A percentile compares a stretch with the other conserved stretches of the same genome.
Conservation (phyloP, 1,140 invertebrate species). For the Arctopsyche grandis region DNA sequence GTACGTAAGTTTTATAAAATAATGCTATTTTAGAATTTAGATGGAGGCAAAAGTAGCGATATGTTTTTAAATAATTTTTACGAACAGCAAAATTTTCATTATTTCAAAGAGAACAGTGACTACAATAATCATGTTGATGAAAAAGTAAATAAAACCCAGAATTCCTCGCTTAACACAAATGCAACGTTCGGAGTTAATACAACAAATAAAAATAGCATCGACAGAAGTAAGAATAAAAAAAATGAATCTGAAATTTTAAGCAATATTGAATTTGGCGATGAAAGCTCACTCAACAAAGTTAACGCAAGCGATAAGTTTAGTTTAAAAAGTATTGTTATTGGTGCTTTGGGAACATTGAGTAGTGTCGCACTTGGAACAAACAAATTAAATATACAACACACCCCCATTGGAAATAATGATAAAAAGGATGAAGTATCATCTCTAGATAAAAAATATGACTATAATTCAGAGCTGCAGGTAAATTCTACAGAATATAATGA, state of each 20-base stretch:
- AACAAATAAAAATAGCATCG: not conserved
- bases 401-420: not conserved
- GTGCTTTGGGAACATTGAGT: not conserved
- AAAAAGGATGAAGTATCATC: not conserved
- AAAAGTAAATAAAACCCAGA: not conserved
- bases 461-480: no score
- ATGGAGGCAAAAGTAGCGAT: not conserved
- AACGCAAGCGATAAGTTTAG: not conserved
- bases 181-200: not conserved
- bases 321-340: not conserved
- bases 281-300: not conserved
- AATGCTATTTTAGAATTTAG: not conserved
- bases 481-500: no score
- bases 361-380: conserved; percentile 7
- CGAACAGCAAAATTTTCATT: not conserved
- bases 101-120: not conserved
- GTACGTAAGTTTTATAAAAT: not conserved
- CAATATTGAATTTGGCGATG: not conserved
- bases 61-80: not conserved
- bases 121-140: not conserved
- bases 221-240: not conserved
- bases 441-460: no score
- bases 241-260: conserved; percentile 2
- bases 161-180: not conserved
- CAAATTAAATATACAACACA: not conserved